These are phyloP conservation scores for Trachemys scripta DNA, from an alignment of 2,113 vertebrate species.

Conservation along the genomic window DNA sequence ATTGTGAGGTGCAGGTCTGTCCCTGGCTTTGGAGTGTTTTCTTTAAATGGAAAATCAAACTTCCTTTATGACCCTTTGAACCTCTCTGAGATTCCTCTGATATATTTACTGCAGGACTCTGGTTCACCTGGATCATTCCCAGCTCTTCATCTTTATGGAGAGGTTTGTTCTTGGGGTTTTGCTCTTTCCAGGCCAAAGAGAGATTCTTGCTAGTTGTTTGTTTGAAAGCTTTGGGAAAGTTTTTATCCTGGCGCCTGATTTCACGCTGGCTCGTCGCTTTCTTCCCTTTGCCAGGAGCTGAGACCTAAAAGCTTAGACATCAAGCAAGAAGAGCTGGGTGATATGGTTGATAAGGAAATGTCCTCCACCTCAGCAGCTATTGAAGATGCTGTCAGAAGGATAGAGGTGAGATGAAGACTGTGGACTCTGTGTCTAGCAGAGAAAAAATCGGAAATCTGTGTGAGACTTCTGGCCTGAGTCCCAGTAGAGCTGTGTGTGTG, in stretches of 20 bases:
- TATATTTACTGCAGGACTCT: not conserved
- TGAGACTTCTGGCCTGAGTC: not conserved
- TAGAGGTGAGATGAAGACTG: slow-evolving; percentile 84
- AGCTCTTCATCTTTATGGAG: not conserved
- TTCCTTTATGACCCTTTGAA: not conserved
- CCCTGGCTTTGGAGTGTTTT: not conserved
- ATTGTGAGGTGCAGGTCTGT: not conserved
- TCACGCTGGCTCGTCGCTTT: not conserved
- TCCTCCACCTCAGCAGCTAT: slow-evolving; percentile 92
- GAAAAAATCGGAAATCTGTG: not conserved
- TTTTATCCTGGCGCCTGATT: not conserved
- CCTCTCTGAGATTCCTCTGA: not conserved
- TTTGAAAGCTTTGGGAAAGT: not conserved
- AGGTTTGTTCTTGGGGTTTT: not conserved
- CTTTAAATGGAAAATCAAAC: not conserved
- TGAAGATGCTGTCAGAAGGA: slow-evolving; percentile 93
- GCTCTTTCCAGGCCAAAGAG: not conserved
- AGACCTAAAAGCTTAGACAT: slow-evolving; percentile 93
- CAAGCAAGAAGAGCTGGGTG: slow-evolving; percentile 93
- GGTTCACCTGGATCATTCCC: fast-evolving
- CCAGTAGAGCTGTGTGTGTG: not conserved
- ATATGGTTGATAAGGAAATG: slow-evolving; percentile 99
- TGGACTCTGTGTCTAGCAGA: not conserved
- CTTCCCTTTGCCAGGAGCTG: slow-evolving; percentile 84
- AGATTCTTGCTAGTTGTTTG: fast-evolving